Conservation (phyloP, 2,888 invertebrate genomes). For the Habrosyne pyritoides region DNA sequence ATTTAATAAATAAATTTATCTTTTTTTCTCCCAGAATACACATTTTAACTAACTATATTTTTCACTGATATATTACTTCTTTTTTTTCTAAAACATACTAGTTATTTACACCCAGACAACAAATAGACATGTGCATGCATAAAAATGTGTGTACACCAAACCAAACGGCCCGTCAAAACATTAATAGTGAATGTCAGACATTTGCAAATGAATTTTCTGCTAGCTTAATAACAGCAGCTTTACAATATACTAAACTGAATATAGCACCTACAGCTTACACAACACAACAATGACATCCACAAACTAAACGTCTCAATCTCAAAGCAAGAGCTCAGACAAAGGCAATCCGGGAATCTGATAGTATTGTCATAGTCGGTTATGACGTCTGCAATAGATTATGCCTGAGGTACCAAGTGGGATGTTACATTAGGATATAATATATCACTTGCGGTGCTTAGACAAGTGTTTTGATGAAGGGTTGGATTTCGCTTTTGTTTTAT, state of each 20-base stretch:
- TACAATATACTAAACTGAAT: neutral
- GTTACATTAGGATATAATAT: slow-evolving; percentile 1
- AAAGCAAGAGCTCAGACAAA: slow-evolving; percentile 16
- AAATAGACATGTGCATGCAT: too few species aligned
- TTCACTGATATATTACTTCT: too few species aligned
- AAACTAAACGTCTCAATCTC: slow-evolving; percentile 10
- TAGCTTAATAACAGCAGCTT: neutral
- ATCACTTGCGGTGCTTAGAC: neutral
- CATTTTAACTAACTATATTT: too few species aligned
- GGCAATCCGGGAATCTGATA: slow-evolving; percentile 19
- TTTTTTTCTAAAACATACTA: too few species aligned
- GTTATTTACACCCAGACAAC: neutral
- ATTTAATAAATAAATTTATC: too few species aligned
- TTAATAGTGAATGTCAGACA: too few species aligned
- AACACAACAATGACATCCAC: slow-evolving; percentile 2
- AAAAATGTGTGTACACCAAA: too few species aligned
- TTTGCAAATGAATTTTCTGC: neutral
- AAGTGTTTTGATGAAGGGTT: neutral
- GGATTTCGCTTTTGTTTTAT: neutral
- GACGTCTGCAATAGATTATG: slow-evolving; percentile 13
- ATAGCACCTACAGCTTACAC: neutral
- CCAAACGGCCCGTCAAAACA: too few species aligned
- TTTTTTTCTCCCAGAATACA: too few species aligned
- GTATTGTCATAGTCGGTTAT: slow-evolving; percentile 12
- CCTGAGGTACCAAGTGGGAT: neutral